These are phyloP conservation scores for Bombus difficillimus DNA, from an alignment of 1,140 invertebrate species.

Conservation along the genomic window DNA sequence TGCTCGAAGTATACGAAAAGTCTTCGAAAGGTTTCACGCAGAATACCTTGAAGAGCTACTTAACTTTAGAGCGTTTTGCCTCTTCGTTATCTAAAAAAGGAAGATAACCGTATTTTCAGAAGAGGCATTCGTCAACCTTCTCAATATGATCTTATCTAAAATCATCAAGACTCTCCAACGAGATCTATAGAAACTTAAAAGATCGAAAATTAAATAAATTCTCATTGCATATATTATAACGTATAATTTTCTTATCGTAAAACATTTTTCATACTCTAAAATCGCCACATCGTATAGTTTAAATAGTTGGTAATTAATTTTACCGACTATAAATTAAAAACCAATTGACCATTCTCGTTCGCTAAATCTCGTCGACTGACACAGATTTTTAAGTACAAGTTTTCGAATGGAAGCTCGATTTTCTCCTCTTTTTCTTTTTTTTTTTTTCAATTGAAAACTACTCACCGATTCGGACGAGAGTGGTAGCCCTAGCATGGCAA, in stretches of 20 bases:
- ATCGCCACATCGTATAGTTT: not conserved
- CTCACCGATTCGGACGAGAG: slow-evolving; percentile 34
- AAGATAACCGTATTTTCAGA: not conserved
- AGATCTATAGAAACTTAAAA: not conserved
- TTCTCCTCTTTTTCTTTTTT: slow-evolving; percentile 6
- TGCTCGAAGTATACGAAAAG: not conserved
- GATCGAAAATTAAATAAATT: not conserved
- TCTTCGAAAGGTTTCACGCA: not conserved
- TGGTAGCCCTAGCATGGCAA: slow-evolving; percentile 44
- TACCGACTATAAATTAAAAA: too few species aligned
- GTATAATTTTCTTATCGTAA: too few species aligned
- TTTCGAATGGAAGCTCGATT: not conserved
- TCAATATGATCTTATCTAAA: not conserved
- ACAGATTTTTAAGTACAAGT: not conserved
- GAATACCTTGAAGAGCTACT: slow-evolving; percentile 8
- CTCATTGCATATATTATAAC: not conserved
- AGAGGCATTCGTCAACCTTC: too few species aligned
- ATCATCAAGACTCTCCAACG: not conserved
- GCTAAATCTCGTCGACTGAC: not conserved
- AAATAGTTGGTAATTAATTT: too few species aligned
- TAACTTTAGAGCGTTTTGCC: not conserved
- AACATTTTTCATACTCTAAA: not conserved
- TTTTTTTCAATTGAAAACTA: slow-evolving; percentile 5
- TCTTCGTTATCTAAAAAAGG: slow-evolving; percentile 6
- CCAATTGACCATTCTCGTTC: not conserved